phyloP scores from a whole-genome alignment of 2,888 invertebrate genomes.

The Stramonita haemastoma region DNA sequence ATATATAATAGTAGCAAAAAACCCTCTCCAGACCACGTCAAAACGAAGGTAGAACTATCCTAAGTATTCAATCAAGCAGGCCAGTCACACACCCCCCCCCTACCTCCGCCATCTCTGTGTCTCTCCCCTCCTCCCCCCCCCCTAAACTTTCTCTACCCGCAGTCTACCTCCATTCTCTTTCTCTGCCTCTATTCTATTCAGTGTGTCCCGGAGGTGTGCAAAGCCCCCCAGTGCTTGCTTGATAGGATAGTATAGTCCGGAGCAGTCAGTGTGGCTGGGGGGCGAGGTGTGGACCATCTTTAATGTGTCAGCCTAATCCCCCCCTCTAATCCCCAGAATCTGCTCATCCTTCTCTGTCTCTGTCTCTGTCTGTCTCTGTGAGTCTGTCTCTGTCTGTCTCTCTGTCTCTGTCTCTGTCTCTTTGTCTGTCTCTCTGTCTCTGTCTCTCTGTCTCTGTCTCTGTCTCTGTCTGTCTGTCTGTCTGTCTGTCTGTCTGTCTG shows the following conservation, averaged over 20 bases:
- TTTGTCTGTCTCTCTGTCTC: not conserved
- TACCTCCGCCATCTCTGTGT: not conserved
- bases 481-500: not conserved
- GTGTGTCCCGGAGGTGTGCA: not conserved
- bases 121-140: not conserved
- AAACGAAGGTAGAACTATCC: not conserved
- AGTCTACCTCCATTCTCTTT: not conserved
- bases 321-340: not conserved
- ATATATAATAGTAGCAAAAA: too few species aligned
- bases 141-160: not conserved
- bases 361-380: slow-evolving; percentile 39
- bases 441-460: not conserved
- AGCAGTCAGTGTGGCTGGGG: too few species aligned
- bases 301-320: not conserved
- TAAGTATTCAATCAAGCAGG: not conserved
- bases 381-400: slow-evolving; percentile 30
- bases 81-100: not conserved
- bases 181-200: too few species aligned
- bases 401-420: too few species aligned
- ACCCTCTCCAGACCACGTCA: too few species aligned
- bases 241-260: too few species aligned
- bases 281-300: too few species aligned
- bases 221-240: too few species aligned
- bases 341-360: slow-evolving; percentile 9
- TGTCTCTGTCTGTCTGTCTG: not conserved